Conservation (phyloP, 2,888 invertebrate genomes). For the Hypolimnas misippus region DNA sequence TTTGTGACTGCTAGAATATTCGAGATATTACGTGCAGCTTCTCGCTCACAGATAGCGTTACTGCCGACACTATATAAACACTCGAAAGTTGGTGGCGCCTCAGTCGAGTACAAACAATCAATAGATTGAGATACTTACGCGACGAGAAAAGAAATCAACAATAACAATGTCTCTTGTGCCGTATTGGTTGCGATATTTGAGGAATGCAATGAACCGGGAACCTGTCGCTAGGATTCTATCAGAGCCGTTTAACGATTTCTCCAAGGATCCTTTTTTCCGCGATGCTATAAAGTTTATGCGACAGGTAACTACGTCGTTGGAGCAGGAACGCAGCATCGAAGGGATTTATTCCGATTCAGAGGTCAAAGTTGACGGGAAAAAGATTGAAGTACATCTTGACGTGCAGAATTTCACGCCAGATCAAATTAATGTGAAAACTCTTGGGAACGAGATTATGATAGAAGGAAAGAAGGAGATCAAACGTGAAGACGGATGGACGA, state of each 20-base stretch:
- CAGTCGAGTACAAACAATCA: conserved; percentile 55
- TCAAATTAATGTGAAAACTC: conserved; percentile 90
- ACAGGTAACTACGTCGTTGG: conserved; percentile 56
- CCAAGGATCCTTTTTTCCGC: conserved; percentile 72
- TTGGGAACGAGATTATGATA: conserved; percentile 88
- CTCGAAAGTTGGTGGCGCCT: conserved; percentile 42
- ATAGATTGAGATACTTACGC: conserved; percentile 33
- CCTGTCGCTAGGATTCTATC: conserved; percentile 64
- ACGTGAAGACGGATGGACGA: conserved; percentile 89
- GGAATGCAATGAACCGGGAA: conserved; percentile 66
- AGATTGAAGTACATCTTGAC: conserved; percentile 89
- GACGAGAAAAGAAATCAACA: conserved; percentile 37
- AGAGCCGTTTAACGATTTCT: conserved; percentile 65
- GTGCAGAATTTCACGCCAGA: conserved; percentile 91
- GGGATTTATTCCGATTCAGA: conserved; percentile 82
- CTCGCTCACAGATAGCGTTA: conserved; percentile 63
- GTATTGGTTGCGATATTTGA: conserved; percentile 75
- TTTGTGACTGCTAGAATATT: conserved; percentile 53
- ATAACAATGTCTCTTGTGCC: conserved; percentile 72
- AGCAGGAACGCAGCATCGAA: conserved; percentile 65
- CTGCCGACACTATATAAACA: conserved; percentile 59
- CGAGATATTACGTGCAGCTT: conserved; percentile 55
- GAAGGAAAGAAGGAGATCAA: conserved; percentile 92
- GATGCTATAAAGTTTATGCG: conserved; percentile 67
- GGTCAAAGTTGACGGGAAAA: conserved; percentile 85